phyloP scores from a whole-genome alignment of 2,888 invertebrate genomes.

The Apamea monoglypha region DNA sequence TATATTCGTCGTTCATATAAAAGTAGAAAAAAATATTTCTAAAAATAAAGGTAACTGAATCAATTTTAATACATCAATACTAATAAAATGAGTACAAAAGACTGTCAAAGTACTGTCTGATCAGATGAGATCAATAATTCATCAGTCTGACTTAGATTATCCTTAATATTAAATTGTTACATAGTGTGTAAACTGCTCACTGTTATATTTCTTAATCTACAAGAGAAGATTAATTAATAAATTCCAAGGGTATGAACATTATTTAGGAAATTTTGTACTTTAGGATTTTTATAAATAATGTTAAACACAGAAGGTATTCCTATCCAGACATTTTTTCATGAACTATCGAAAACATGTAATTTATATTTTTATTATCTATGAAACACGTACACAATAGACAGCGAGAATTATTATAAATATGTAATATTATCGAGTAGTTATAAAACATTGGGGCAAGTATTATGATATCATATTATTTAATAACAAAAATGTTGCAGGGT shows the following conservation, averaged over 20 bases:
- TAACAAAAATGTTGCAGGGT: constrained; percentile 51
- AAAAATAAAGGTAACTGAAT: constrained; percentile 69
- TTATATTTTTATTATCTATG: constrained; percentile 38
- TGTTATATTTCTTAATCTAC: constrained; percentile 42
- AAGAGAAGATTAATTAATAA: constrained; percentile 24
- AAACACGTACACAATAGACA: constrained; percentile 69
- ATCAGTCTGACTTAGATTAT: constrained; percentile 67
- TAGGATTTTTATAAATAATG: constrained; percentile 41
- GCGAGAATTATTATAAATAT: constrained; percentile 46
- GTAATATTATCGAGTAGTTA: constrained; percentile 51
- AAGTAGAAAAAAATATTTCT: constrained; percentile 61
- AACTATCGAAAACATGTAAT: constrained; percentile 17
- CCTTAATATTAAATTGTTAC: constrained; percentile 48
- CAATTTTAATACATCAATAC: constrained; percentile 45
- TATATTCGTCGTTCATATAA: constrained; percentile 51
- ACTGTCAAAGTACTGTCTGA: constrained; percentile 56
- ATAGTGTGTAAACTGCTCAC: constrained; percentile 44
- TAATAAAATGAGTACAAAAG: constrained; percentile 54
- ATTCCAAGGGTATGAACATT: constrained; percentile 15
- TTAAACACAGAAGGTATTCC: constrained; percentile 23
- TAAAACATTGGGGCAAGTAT: constrained; percentile 66
- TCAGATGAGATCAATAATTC: constrained; percentile 69
- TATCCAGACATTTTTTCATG: constrained; percentile 17
- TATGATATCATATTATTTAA: constrained; percentile 47
- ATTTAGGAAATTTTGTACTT: constrained; percentile 61